Conservation (phyloP, 2,888 invertebrate species). For the Apodemia hepburni region DNA sequence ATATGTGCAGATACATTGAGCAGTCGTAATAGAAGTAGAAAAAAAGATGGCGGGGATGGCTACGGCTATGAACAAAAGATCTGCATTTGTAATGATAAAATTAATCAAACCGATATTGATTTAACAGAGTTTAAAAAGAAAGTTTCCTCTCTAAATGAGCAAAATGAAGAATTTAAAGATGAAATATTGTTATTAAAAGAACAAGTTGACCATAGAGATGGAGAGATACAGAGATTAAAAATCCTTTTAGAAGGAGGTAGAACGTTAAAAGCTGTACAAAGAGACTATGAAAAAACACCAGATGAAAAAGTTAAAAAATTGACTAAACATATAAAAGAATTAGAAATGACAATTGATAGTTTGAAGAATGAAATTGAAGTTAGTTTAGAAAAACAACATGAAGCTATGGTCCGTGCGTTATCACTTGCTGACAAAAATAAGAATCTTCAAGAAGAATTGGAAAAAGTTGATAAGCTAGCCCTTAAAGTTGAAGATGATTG, state of each 20-base stretch:
- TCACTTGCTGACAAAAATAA: constrained; percentile 87
- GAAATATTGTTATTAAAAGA: constrained; percentile 58
- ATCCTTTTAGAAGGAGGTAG: constrained; percentile 86
- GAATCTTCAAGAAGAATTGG: constrained; percentile 84
- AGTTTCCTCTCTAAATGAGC: constrained; percentile 63
- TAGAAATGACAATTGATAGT: constrained; percentile 79
- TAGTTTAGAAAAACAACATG: constrained; percentile 85
- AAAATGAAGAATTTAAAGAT: constrained; percentile 58
- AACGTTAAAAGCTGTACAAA: constrained; percentile 81
- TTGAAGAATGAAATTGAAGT: constrained; percentile 73
- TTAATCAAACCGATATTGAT: constrained; percentile 59
- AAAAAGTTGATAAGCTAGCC: constrained; percentile 87
- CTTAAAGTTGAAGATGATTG: constrained; percentile 88
- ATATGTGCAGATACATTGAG: constrained; percentile 69
- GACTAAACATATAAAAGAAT: constrained; percentile 78
- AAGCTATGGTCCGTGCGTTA: constrained; percentile 89
- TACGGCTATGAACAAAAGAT: constrained; percentile 39
- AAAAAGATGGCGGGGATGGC: constrained; percentile 48
- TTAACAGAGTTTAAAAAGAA: constrained; percentile 62
- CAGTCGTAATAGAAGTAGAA: constrained; percentile 61
- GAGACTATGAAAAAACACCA: constrained; percentile 82
- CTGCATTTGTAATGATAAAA: constrained; percentile 52
- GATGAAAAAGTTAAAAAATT: constrained; percentile 78
- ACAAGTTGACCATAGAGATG: constrained; percentile 79
- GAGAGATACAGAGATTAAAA: constrained; percentile 85